These are phyloP conservation scores for Andrena dorsata DNA, from an alignment of 2,888 invertebrate genomes.

Conservation along the genomic window DNA sequence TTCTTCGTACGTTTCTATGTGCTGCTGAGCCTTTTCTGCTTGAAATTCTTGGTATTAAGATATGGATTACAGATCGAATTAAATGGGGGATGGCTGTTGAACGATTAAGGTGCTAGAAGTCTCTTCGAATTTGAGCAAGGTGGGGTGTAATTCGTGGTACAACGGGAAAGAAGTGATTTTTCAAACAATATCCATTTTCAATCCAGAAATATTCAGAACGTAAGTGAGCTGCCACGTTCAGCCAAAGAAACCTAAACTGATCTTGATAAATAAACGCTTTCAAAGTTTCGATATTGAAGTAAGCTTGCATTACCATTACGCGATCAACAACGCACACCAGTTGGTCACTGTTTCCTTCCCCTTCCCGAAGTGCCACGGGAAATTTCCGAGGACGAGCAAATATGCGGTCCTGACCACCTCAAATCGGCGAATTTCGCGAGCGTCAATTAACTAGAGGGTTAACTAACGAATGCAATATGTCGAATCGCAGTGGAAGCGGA, in stretches of 20 bases:
- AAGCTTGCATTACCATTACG: neutral
- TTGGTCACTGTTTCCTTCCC: neutral
- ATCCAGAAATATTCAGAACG: neutral
- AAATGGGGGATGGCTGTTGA: too few relatives aligned
- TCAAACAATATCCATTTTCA: too few relatives aligned
- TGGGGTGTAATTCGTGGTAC: too few relatives aligned
- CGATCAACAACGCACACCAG: neutral
- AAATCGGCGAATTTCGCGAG: constrained; percentile 57
- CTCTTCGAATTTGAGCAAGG: too few relatives aligned
- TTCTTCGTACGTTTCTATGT: neutral
- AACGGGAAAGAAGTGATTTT: too few relatives aligned
- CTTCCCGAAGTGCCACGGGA: neutral
- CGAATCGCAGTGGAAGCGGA: constrained; percentile 57
- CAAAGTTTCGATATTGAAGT: neutral
- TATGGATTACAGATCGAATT: too few relatives aligned
- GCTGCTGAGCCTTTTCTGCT: neutral
- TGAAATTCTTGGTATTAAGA: too few relatives aligned
- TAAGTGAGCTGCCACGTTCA: too few relatives aligned
- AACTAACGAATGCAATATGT: constrained; percentile 76
- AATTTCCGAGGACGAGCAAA: constrained; percentile 56
- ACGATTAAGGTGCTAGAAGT: too few relatives aligned
- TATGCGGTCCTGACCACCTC: constrained; percentile 64
- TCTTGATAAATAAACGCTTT: neutral
- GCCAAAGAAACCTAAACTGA: neutral
- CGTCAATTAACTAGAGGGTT: constrained; percentile 55